A percentile compares a stretch with the other conserved stretches of the same genome.
Evolutionary conservation across 2,113 vertebrate genomes (phyloP).

Genomic region (Gymnogyps californianus): DNA sequence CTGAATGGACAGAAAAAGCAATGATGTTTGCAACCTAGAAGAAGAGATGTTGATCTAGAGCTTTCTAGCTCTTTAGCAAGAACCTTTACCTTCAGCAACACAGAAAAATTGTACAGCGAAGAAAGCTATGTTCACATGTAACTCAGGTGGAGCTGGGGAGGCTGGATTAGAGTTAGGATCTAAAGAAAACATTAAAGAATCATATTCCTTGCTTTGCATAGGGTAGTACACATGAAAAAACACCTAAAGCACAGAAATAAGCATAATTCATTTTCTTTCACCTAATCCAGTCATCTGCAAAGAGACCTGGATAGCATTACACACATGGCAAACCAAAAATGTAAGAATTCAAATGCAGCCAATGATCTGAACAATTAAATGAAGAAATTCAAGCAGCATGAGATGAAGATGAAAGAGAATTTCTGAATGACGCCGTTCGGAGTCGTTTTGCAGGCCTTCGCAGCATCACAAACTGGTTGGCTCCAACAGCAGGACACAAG

Average conservation of each 20-base stretch:
- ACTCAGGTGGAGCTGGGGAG: conserved; percentile 21
- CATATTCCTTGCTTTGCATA: conserved; percentile 40
- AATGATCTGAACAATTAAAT: neutral
- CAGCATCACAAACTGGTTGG: neutral
- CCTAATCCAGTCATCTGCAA: conserved; percentile 40
- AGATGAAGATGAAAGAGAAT: conserved; percentile 17
- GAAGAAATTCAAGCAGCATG: conserved; percentile 20
- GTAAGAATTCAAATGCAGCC: neutral
- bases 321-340: neutral
- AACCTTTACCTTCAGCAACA: neutral
- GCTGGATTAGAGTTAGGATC: conserved; percentile 31
- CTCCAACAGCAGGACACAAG: neutral
- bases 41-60: neutral
- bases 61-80: neutral
- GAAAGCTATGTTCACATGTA: neutral
- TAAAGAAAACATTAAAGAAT: conserved; percentile 54
- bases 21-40: neutral
- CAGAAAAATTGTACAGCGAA: neutral
- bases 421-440: neutral
- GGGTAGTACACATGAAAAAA: conserved; percentile 23
- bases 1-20: neutral
- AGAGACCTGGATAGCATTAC: neutral
- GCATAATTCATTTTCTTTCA: conserved; percentile 49
- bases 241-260: conserved; percentile 41
- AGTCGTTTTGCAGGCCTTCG: neutral